These are phyloP conservation scores for Coenonympha arcania DNA, from an alignment of 2,888 invertebrate species.

Conservation along the genomic window DNA sequence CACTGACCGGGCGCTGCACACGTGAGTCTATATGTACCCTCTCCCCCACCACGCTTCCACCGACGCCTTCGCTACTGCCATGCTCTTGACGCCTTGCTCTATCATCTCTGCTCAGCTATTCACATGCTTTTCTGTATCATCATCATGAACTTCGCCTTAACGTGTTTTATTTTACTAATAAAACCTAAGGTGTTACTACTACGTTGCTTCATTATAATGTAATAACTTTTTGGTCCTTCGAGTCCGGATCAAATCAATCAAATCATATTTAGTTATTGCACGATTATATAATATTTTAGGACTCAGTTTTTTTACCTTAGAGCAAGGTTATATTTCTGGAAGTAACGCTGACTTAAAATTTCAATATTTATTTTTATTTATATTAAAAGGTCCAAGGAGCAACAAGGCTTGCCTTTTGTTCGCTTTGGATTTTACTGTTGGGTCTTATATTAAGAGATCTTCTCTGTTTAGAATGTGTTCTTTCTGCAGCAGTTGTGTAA, in stretches of 20 bases:
- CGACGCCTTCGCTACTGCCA: conserved; percentile 29
- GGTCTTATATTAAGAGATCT: too few species aligned
- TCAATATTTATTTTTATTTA: too few species aligned
- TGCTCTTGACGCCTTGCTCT: conserved; percentile 16
- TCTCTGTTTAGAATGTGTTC: too few species aligned
- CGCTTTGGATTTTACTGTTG: too few species aligned
- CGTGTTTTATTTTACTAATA: background rate
- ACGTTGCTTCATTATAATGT: background rate
- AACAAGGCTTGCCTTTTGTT: too few species aligned
- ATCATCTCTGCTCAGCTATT: conserved; percentile 14
- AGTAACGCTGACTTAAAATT: too few species aligned
- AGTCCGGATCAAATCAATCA: background rate
- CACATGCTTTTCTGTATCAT: conserved; percentile 11
- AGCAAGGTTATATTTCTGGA: too few species aligned
- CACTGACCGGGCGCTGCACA: conserved; percentile 67
- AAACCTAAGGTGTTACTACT: background rate
- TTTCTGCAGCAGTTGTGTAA: too few species aligned
- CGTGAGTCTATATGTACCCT: conserved; percentile 53
- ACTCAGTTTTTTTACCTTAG: too few species aligned
- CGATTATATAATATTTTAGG: background rate
- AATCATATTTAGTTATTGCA: background rate
- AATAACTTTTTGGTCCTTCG: background rate
- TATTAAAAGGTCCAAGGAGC: too few species aligned
- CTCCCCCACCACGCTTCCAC: conserved; percentile 26
- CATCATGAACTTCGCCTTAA: background rate